phyloP scores from a whole-genome alignment of 2,888 invertebrate genomes.

The Linnaemya tessellans region DNA sequence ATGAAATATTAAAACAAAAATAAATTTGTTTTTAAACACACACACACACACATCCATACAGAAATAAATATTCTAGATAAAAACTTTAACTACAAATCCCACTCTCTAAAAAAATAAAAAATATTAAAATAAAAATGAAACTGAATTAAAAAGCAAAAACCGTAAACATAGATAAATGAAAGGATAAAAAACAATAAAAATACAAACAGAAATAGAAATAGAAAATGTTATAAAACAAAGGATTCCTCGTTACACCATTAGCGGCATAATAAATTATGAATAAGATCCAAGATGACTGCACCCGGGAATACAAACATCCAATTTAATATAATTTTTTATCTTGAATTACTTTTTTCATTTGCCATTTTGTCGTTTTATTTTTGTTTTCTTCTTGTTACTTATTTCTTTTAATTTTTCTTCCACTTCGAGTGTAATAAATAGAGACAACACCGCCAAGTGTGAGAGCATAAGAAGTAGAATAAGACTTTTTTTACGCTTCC shows the following conservation, averaged over 20 bases:
- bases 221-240: constrained; percentile 56
- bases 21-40: constrained; percentile 28
- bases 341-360: constrained; percentile 43
- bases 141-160: constrained; percentile 6
- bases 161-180: constrained; percentile 50
- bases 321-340: constrained; percentile 70
- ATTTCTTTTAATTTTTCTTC: constrained; percentile 30
- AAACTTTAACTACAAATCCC: constrained; percentile 34
- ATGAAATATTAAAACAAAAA: constrained; percentile 56
- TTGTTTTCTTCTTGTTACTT: neutral
- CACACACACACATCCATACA: neutral
- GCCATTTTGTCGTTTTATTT: constrained; percentile 10
- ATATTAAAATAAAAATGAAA: constrained; percentile 8
- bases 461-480: constrained; percentile 46
- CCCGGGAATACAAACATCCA: constrained; percentile 71
- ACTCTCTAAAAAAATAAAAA: neutral
- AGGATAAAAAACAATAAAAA: constrained; percentile 50
- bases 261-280: constrained; percentile 74
- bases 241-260: constrained; percentile 71
- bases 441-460: constrained; percentile 25
- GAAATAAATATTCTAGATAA: neutral
- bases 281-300: constrained; percentile 74
- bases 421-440: constrained; percentile 26
- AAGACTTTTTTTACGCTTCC: constrained; percentile 47
- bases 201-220: constrained; percentile 41